Base-by-base conservation (phyloP, 2,797 vertebrate genomes). In the Sebastiscus albofasciatus region DNA sequence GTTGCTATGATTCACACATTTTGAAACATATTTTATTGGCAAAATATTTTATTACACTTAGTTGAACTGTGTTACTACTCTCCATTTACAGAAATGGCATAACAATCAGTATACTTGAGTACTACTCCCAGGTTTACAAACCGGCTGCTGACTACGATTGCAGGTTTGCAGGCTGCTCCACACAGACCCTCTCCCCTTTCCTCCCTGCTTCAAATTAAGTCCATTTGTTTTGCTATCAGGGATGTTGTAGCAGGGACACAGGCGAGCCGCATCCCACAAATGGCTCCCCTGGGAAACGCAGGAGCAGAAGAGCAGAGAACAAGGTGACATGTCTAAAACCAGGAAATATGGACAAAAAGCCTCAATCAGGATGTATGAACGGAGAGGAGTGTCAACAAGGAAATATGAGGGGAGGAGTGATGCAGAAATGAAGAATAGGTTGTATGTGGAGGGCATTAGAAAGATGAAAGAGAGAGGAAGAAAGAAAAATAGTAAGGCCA, bases 321-420 rank as follows among this genome's bases (percentile, higher is more conserved):
- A 82, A 84, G 74, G 67, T 31, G 67, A 69, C 82, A 68, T 24
- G 33, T 74, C 77, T 58, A 20, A 77, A 91, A 89, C 9, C 54
- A 89, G 83, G 72, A 90, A 88, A 90, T 89, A 90, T 82, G 77
- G 84, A 87, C 56, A 66, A 66, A 42, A 4, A 1, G 13, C 70
- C 22, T n/a, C 86, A 92, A 91, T 88, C 74, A 80, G 85, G 88
- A 93, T 88, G 58, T 86, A 92, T 84, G 90, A 89, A 66, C 2
- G 3, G 26, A 58, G 22, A 33, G 68, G 60, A 72, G 22, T 29
- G 78, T 56, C 46, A 89, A 91, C 77, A 4, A 89, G 82, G 87
- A 91, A 86, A 89, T 77, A 90, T 86, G 89, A 90, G 71, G 60
- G 39, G 67, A 77, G 72, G 72, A 77, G 65, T 26, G 72, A 77